Conservation (phyloP, 1,140 invertebrate genomes). For the Coelopa frigida region DNA sequence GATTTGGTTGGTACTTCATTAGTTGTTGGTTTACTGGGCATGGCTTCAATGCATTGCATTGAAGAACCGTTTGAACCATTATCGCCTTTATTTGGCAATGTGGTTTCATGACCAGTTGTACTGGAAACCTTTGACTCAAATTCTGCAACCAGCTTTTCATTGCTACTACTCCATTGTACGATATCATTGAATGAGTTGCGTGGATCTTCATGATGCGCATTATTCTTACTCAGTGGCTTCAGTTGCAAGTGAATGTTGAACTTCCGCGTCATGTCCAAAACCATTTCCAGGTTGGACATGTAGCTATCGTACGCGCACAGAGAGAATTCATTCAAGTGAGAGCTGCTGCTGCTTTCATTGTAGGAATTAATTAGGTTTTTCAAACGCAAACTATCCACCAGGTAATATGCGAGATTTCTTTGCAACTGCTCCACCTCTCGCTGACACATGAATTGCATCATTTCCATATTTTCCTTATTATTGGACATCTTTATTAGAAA, state of each 20-base stretch:
- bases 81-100: too few relatives aligned
- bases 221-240: slow-evolving; percentile 2
- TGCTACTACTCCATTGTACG: too few relatives aligned
- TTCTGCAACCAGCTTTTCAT: too few relatives aligned
- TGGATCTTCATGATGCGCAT: too few relatives aligned
- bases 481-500: too few relatives aligned
- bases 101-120: too few relatives aligned
- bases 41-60: too few relatives aligned
- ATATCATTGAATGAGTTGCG: too few relatives aligned
- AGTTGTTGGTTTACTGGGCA: too few relatives aligned
- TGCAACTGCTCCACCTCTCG: slow-evolving; percentile 5
- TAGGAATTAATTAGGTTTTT: neutral
- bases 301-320: slow-evolving; percentile 7
- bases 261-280: slow-evolving; percentile 9
- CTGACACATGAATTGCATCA: slow-evolving; percentile 9
- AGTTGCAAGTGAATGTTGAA: slow-evolving; percentile 13
- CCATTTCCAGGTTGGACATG: slow-evolving; percentile 4
- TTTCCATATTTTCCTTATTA: slow-evolving; percentile 11
- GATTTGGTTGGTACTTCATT: too few relatives aligned
- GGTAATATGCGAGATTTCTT: slow-evolving; percentile 3
- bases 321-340: slow-evolving; percentile 3
- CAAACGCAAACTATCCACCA: neutral
- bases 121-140: too few relatives aligned
- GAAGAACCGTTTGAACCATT: too few relatives aligned
- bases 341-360: neutral